Evolutionary conservation across 2,113 vertebrate genomes (phyloP).

Genomic region (Axis porcinus): DNA sequence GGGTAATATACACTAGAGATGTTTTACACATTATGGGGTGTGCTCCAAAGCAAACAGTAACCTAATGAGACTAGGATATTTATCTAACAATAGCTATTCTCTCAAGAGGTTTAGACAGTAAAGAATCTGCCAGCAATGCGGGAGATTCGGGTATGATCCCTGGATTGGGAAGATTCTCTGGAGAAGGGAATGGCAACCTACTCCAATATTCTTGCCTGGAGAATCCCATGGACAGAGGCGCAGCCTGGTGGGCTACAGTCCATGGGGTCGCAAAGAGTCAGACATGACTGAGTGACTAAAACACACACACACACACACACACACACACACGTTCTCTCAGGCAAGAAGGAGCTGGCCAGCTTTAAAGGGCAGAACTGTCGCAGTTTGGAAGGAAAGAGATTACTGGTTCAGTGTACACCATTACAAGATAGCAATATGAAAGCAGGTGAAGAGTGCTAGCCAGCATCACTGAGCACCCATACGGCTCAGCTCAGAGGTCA

Average conservation of each 20-base stretch:
- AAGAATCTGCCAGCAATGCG: neutral
- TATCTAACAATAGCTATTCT: neutral
- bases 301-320: too few relatives aligned
- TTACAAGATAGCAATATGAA: neutral
- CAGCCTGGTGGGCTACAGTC: neutral
- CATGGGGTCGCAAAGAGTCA: neutral
- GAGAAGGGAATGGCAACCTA: neutral
- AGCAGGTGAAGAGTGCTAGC: neutral
- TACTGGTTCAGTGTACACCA: neutral
- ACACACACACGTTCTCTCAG: neutral
- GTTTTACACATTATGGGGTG: neutral
- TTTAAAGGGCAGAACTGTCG: neutral
- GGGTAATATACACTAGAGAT: rapidly evolving
- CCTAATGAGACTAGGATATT: neutral
- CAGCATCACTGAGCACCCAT: rapidly evolving
- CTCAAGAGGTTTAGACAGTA: neutral
- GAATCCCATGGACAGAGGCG: neutral
- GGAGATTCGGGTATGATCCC: neutral
- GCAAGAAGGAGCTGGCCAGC: neutral
- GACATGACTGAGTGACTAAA: neutral
- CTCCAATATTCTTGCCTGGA: neutral
- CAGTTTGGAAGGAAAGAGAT: neutral
- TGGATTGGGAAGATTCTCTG: neutral
- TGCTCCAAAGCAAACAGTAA: neutral
- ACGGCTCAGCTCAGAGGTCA: neutral